Percentiles rank a stretch among this genome's conserved stretches.
These are phyloP conservation scores for Danio aesculapii DNA, from an alignment of 2,797 vertebrate species.

Conservation along the genomic window DNA sequence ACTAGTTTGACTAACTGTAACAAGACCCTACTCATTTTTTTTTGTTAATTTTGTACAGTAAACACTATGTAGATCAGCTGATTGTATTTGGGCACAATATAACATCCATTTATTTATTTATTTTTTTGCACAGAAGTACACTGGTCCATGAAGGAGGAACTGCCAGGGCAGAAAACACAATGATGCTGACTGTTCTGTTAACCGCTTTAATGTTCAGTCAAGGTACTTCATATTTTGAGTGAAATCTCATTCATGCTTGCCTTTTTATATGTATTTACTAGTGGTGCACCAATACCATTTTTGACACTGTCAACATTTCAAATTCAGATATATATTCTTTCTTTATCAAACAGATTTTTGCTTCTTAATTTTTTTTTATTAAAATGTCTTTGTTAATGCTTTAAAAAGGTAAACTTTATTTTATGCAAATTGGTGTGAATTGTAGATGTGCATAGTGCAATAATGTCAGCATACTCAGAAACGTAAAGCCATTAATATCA, in stretches of 20 bases:
- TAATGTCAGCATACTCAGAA: background rate
- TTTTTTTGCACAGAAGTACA: background rate
- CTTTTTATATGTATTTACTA: background rate
- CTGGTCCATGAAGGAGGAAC: background rate
- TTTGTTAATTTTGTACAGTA: background rate
- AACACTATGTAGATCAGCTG: background rate
- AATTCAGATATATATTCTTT: background rate
- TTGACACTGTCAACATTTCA: background rate
- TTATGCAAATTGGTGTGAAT: background rate
- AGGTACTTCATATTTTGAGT: constrained; percentile 48
- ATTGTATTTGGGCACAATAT: background rate
- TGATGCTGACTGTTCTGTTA: constrained; percentile 51
- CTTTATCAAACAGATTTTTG: background rate
- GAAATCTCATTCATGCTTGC: background rate
- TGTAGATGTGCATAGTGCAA: background rate
- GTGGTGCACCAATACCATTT: background rate
- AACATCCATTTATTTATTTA: too few species aligned
- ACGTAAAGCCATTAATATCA: background rate
- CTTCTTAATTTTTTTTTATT: background rate
- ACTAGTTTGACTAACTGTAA: constrained; percentile 18
- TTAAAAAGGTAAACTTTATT: too few species aligned
- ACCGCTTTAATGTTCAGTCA: constrained; percentile 33
- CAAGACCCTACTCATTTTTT: background rate
- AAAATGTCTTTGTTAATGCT: background rate
- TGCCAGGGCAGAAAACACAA: background rate